Conservation (phyloP, 2,888 invertebrate species). For the Zhuqinia jingwanae region DNA sequence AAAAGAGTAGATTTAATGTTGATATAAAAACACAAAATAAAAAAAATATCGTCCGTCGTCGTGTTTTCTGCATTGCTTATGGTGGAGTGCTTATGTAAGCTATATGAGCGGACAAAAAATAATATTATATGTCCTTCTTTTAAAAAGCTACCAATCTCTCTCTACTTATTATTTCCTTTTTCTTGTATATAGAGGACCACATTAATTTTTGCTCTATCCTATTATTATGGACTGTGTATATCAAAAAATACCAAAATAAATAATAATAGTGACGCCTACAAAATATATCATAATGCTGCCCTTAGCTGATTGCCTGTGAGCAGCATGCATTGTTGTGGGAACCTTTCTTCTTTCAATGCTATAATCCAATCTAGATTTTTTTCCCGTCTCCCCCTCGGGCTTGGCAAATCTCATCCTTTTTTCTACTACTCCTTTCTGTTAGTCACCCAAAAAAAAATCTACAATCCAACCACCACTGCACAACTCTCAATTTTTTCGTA, state of each 20-base stretch:
- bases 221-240: neutral
- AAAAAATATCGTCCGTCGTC: neutral
- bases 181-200: neutral
- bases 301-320: conserved; percentile 4
- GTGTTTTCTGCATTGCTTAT: conserved; percentile 3
- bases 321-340: conserved; percentile 38
- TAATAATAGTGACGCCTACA: too few relatives aligned
- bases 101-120: too few relatives aligned
- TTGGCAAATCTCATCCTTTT: neutral
- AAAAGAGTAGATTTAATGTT: conserved; percentile 13
- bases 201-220: neutral
- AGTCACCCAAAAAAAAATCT: conserved; percentile 16
- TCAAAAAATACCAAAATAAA: too few relatives aligned
- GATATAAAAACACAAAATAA: neutral
- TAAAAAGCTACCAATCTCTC: too few relatives aligned
- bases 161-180: neutral
- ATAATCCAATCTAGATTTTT: conserved; percentile 43
- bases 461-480: neutral
- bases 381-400: neutral
- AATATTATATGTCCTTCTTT: neutral
- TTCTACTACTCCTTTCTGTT: neutral
- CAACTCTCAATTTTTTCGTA: conserved; percentile 2
- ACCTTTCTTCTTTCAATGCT: conserved; percentile 16
- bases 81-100: neutral
- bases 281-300: too few relatives aligned